Evolutionary conservation across 2,113 vertebrate species (phyloP), one percentile per base, ranked within the genome.

Genomic region (Epinephelus cyanopodus): DNA sequence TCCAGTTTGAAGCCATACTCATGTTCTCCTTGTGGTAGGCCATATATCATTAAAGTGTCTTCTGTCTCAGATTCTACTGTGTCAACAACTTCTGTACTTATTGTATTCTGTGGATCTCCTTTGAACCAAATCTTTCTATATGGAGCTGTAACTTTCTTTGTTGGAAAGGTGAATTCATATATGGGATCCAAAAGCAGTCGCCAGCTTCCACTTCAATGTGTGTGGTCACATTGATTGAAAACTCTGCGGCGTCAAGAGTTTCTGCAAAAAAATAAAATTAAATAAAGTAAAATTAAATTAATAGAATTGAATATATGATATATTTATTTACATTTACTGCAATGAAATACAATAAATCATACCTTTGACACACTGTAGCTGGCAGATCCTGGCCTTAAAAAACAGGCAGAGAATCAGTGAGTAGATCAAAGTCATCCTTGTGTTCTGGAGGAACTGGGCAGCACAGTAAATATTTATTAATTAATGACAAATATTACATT

Each of bases 1-100:
- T 82, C 54, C 33, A 85, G 12, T 76, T 66, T 82, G 19, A 85
- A 52, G 13, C 82, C 79, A 25, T 52, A 79, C 29, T 76, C 47
- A 45, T 73, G 45, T 39, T 79, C 65, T 61, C 86, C 82, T 5
- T 0, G 27, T 72, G 65, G 48, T 6, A 76, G 48, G 6, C 11
- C 12, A 29, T 3, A 2, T 3, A 57, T n/a, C 4, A 0, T 1
- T 2, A 67, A 50, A 27, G 0, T 0, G 6, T 33, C 17, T 7
- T 45, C 2, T 54, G 5, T 50, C 8, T 4, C 4, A 56, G 3
- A 9, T 10, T 14, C 2, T 12, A 12, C 2, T 7, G 1, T 12
- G 0, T 0, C 0, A 12, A 53, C 12, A 6, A 3, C 0, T 19
- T 2, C 3, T 39, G 0, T 0, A 1, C 0, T 1, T 3, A 9